Evolutionary conservation across 2,888 invertebrate species (phyloP).

Genomic region (Philhelius pedissequus): DNA sequence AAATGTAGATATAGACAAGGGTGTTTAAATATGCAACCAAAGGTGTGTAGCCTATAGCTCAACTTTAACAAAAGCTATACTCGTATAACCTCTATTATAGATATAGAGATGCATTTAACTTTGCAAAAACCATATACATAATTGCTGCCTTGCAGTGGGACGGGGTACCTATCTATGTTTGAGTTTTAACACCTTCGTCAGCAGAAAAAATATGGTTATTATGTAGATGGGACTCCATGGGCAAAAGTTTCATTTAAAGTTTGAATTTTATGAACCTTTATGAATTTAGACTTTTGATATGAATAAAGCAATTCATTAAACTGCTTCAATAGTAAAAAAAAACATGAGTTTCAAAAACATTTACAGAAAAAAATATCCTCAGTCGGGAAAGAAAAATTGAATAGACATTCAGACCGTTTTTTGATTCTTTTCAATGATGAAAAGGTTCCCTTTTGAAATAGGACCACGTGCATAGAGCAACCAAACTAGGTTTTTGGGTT

Average conservation of each 20-base stretch:
- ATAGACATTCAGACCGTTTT: no score
- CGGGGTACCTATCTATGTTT: background rate
- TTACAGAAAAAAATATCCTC: no score
- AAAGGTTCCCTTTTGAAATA: no score
- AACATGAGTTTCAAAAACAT: no score
- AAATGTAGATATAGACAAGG: background rate
- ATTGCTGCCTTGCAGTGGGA: slow-evolving; percentile 6
- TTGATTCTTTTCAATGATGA: no score
- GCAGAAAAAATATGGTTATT: background rate
- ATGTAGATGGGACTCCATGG: background rate
- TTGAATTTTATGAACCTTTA: background rate
- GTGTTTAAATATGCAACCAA: slow-evolving; percentile 13
- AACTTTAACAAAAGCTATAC: background rate
- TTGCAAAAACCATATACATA: slow-evolving; percentile 6
- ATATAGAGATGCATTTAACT: background rate
- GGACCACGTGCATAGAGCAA: no score
- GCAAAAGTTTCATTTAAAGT: background rate
- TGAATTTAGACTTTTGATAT: background rate
- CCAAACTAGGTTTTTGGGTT: no score
- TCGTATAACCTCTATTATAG: background rate
- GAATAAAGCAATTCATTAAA: background rate
- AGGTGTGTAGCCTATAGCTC: background rate
- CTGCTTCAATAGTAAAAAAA: no score
- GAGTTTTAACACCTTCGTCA: background rate
- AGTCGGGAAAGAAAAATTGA: no score